Conservation (phyloP, 2,797 vertebrate species). For the Zenarchopterus dispar region DNA sequence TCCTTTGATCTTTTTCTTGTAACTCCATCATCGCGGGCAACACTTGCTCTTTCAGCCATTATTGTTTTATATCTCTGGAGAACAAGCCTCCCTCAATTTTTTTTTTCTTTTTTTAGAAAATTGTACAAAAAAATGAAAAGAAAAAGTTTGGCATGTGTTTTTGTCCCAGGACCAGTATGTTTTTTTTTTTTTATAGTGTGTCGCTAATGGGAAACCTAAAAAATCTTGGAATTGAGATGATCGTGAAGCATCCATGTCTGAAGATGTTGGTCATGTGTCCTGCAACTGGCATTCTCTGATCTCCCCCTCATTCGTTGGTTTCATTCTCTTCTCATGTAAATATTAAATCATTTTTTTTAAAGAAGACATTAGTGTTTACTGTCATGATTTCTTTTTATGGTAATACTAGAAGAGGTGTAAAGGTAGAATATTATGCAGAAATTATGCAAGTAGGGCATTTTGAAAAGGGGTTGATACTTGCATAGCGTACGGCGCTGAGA, state of each 20-base stretch:
- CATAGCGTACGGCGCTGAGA: too few relatives aligned
- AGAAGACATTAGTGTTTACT: constrained; percentile 41
- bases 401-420: background rate
- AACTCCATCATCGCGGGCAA: constrained; percentile 18
- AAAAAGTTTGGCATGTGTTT: constrained; percentile 30
- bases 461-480: background rate
- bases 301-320: constrained; percentile 53
- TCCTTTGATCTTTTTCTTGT: constrained; percentile 23
- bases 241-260: constrained; percentile 27
- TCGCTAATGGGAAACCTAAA: constrained; percentile 53
- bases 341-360: constrained; percentile 84
- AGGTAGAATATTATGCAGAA: too few relatives aligned
- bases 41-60: constrained; percentile 24
- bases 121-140: constrained; percentile 16
- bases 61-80: constrained; percentile 18
- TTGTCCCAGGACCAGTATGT: constrained; percentile 43
- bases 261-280: constrained; percentile 36
- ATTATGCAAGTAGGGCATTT: background rate
- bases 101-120: constrained; percentile 25
- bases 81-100: constrained; percentile 6
- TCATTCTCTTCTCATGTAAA: constrained; percentile 79
- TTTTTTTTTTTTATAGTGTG: constrained; percentile 46
- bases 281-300: constrained; percentile 51
- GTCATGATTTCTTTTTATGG: background rate
- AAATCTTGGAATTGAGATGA: constrained; percentile 32